Base-by-base conservation (phyloP, 2,888 invertebrate species). In the Anoncus sp. region DNA sequence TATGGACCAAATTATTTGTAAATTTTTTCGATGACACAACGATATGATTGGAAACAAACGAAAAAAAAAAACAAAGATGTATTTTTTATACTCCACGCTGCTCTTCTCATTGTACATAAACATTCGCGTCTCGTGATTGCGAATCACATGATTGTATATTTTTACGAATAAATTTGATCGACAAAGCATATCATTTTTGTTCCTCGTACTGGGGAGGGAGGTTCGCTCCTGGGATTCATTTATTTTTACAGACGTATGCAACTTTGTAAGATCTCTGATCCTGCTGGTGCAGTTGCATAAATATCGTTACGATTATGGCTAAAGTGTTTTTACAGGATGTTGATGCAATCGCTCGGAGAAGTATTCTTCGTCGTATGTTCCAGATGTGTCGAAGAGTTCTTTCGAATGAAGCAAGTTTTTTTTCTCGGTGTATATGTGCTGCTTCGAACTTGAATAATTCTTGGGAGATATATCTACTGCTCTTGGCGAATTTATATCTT, bases 131-230 rank as follows among this genome's bases (percentile, higher is more conserved):
- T 63, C 47, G 53, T 47, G 5, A 20, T 20, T 2, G 20, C 1
- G 40, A 47, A 49, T 38, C 53, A 49, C 38, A 12, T 5, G 20
- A 71, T 43, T 71, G 59, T 53, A 60, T 55, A 66, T 78, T 75
- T 62, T 78, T 74, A 65, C 47, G 38, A 77, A 77, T 77, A 69
- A 77, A 77, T 65, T 43, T 51, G 9, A 66, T 65, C 59, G 45
- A 77, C 20, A 53, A n/a, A n/a, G n/a, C n/a, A n/a, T n/a, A 12
- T 45, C 51, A 51, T 49, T 24, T 20, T 20, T 60, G 4, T 40
- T 40, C 38, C 7, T 60, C 35, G 5, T n/a, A 40, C 27, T 31
- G 31, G 31, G n/a, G n/a, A n/a, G n/a, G n/a, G n/a, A n/a, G 7
- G 31, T 31, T 31, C 3, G 31, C 31, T 7, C 31, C 65, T 53